Evolutionary conservation across 2,888 invertebrate species (phyloP).

Genomic region (Cheilosia pagana): DNA sequence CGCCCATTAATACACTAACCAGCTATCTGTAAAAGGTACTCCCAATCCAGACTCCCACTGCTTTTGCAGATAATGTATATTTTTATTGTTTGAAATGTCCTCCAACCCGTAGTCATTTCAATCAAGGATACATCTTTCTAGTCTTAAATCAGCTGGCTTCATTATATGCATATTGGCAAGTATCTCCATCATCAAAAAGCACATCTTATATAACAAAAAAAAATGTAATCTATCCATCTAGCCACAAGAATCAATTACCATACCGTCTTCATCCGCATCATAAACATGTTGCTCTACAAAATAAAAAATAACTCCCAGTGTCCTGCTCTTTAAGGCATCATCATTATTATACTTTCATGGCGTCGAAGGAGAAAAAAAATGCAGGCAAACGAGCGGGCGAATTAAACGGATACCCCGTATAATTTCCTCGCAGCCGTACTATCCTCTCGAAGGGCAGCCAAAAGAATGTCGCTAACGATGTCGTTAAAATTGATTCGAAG

Average conservation of each 20-base stretch:
- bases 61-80: no score
- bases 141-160: no score
- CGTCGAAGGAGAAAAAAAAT: neutral
- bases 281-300: conserved; percentile 43
- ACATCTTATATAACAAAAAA: neutral
- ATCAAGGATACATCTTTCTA: no score
- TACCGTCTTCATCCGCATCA: conserved; percentile 9
- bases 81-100: no score
- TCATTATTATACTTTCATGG: conserved; percentile 54
- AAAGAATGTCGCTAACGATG: conserved; percentile 57
- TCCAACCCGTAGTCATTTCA: no score
- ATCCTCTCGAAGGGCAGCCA: conserved; percentile 17
- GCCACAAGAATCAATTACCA: conserved; percentile 21
- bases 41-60: no score
- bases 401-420: conserved; percentile 36
- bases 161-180: no score
- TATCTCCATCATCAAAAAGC: no score
- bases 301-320: neutral
- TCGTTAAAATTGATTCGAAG: conserved; percentile 60
- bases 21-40: no score
- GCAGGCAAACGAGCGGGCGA: conserved; percentile 14
- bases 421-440: conserved; percentile 5
- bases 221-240: neutral
- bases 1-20: no score
- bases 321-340: conserved; percentile 14